Percentiles rank a stretch among this genome's conserved stretches.
Conservation (phyloP, 2,888 invertebrate genomes). For the Schizotus pectinicornis region DNA sequence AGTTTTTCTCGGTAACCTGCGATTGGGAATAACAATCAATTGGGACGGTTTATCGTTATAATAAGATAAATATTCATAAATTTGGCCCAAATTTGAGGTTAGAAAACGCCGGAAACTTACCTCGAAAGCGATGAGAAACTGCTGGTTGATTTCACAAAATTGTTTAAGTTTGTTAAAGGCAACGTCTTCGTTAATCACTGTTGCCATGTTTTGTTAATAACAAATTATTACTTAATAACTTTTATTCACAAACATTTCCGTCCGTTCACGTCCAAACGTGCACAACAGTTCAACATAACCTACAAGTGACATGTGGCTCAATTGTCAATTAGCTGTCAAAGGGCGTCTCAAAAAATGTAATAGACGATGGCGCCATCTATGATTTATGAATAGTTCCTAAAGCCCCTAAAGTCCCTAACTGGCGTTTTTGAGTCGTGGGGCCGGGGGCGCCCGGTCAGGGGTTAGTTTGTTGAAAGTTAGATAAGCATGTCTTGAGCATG, state of each 20-base stretch:
- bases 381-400: too few relatives aligned
- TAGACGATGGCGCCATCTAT: too few relatives aligned
- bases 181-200: background rate
- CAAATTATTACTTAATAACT: background rate
- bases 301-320: too few relatives aligned
- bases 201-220: slow-evolving; percentile 18
- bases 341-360: too few relatives aligned
- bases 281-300: too few relatives aligned
- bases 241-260: background rate
- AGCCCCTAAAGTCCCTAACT: too few relatives aligned
- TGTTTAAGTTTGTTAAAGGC: slow-evolving; percentile 30
- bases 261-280: too few relatives aligned
- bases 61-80: background rate
- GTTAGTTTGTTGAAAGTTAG: too few relatives aligned
- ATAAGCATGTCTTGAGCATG: too few relatives aligned
- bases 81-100: background rate
- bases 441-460: too few relatives aligned
- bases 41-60: background rate
- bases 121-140: slow-evolving; percentile 42
- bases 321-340: too few relatives aligned
- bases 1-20: slow-evolving; percentile 28
- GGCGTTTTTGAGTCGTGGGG: too few relatives aligned
- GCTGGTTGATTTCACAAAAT: slow-evolving; percentile 44
- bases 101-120: slow-evolving; percentile 33
- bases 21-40: slow-evolving; percentile 3